A percentile compares a stretch with the other conserved stretches of the same genome.
Evolutionary conservation across 2,888 invertebrate genomes (phyloP).

Genomic region (Ypsolopha scabrella): DNA sequence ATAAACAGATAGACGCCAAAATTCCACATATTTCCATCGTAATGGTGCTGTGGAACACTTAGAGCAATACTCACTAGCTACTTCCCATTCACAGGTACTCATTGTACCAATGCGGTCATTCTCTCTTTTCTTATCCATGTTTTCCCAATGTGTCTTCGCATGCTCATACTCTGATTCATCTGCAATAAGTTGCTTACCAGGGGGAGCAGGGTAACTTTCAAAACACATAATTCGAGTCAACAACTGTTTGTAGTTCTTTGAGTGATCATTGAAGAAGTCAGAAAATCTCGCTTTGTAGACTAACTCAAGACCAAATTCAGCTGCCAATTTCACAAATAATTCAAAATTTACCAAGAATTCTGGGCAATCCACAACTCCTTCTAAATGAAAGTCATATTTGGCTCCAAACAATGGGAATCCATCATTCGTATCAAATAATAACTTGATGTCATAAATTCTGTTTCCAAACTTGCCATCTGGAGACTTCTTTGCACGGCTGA

Average conservation of each 20-base stretch:
- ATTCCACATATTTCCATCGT: too few species aligned
- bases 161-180: conserved; percentile 79
- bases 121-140: conserved; percentile 39
- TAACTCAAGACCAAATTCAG: conserved; percentile 78
- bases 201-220: conserved; percentile 82
- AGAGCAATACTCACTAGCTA: conserved; percentile 77
- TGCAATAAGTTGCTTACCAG: conserved; percentile 66
- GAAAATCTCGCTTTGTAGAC: conserved; percentile 80
- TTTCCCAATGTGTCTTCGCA: conserved; percentile 71
- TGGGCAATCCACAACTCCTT: conserved; percentile 98
- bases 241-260: conserved; percentile 54
- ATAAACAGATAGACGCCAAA: not conserved
- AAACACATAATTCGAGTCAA: conserved; percentile 84
- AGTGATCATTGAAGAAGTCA: conserved; percentile 80
- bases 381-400: conserved; percentile 94
- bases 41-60: too few species aligned
- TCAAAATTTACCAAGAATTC: conserved; percentile 98
- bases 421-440: conserved; percentile 73
- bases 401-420: conserved; percentile 92
- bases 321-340: conserved; percentile 79
- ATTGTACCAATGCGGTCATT: conserved; percentile 79
- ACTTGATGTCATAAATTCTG: conserved; percentile 80
- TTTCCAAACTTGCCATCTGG: conserved; percentile 78
- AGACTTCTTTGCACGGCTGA: conserved; percentile 76
- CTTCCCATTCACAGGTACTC: conserved; percentile 93